phyloP scores from a whole-genome alignment of 2,888 invertebrate species.

The Acleris emargana region DNA sequence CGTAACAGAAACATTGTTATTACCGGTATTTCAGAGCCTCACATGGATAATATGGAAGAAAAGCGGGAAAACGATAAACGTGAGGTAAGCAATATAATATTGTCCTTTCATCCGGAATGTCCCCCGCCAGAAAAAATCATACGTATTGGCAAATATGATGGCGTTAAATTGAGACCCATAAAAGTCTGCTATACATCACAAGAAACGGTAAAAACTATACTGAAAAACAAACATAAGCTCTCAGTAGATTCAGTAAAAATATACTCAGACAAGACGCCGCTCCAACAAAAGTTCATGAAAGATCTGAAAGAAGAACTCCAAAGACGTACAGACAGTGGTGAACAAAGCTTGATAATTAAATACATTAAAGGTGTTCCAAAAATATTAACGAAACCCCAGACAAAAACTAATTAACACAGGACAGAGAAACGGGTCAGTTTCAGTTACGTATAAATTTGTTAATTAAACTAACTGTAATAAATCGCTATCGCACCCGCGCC shows the following conservation, averaged over 20 bases:
- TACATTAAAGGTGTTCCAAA: conserved; percentile 2
- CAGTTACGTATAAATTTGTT: no score
- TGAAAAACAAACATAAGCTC: neutral
- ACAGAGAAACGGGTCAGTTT: no score
- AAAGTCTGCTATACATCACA: neutral
- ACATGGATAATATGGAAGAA: neutral
- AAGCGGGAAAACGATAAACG: neutral
- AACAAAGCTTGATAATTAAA: neutral
- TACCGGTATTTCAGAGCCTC: neutral
- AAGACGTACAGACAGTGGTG: neutral
- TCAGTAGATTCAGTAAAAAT: neutral
- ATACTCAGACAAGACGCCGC: neutral
- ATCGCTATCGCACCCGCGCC: no score
- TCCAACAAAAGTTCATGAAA: conserved; percentile 1
- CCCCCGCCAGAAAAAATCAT: neutral
- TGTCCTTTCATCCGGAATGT: neutral
- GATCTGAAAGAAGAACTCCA: conserved; percentile 1
- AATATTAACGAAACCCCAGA: neutral
- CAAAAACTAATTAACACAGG: neutral
- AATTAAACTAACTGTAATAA: no score
- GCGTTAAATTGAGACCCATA: neutral
- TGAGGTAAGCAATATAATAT: neutral
- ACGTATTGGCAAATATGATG: conserved; percentile 2
- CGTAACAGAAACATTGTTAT: conserved; percentile 1
- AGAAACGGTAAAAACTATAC: conserved; percentile 5